Base-by-base conservation (phyloP, 2,888 invertebrate species). In the Buathra laborator region DNA sequence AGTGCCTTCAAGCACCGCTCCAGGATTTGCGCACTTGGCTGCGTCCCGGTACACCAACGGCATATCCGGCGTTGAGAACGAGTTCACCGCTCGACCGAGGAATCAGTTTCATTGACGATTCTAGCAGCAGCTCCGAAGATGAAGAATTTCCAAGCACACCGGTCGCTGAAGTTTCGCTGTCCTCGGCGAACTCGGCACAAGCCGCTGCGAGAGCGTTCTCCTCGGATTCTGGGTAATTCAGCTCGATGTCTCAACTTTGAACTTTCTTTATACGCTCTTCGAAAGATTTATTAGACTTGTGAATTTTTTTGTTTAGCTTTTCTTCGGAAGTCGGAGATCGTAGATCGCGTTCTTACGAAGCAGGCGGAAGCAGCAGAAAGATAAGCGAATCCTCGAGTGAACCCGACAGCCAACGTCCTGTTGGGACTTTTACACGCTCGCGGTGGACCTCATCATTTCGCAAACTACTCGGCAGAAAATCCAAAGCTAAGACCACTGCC, bases 371-470 rank as follows among this genome's bases (percentile, higher is more conserved):
- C 77, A 90, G 90, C 81, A 89, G 90, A 62, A 92, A 92, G 80
- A 89, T 90, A 84, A 93, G 92, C 81, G 93, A 93, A 83, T 91
- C 89, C n/a, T 90, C 87, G 88, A 90, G 91, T 85, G 87, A 87
- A 62, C 66, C 77, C 37, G 85, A 87, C 48, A 87, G 80, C 78
- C 89, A 81, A 10, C 85, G 86, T 82, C 83, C 37, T 62, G 74
- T 68, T 89, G 94, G 94, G 86, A 94, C 94, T 88, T 91, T 95
- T 81, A 94, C 94, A 10, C 94, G 95, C 16, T 95, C 95, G 67
- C 95, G 94, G 88, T 96, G 96, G 96, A 95, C 95, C 19, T 95
- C 95, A 0, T 96, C 95, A 4, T 96, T 96, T 91, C 94, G 95
- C 67, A 95, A 95, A 89, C 93, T 96, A 10, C 90, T 94, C 16